Conservation (phyloP, 1,140 invertebrate species). For the Leptinotarsa undecemlineata region DNA sequence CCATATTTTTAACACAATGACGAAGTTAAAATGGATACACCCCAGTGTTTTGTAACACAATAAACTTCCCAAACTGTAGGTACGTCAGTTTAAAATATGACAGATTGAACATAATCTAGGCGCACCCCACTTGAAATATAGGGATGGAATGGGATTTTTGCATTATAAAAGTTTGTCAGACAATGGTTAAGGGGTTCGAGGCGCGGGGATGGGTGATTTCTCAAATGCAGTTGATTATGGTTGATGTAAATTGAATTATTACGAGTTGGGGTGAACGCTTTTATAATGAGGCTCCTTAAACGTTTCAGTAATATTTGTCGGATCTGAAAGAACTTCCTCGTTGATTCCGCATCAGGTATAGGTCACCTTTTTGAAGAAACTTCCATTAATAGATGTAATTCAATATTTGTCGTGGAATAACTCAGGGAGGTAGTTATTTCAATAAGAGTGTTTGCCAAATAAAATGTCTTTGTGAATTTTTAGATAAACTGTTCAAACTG, state of each 20-base stretch:
- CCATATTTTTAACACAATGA: slow-evolving; percentile 30
- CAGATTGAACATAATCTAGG: slow-evolving; percentile 29
- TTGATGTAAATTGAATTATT: slow-evolving; percentile 20
- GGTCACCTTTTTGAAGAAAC: no score
- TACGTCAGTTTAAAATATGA: slow-evolving; percentile 35
- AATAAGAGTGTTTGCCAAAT: no score
- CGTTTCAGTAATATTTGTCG: background rate
- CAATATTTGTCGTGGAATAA: no score
- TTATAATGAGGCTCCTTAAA: background rate
- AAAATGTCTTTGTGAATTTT: no score
- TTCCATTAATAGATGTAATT: no score
- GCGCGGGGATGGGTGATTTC: background rate
- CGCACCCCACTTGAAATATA: slow-evolving; percentile 15
- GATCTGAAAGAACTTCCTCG: no score
- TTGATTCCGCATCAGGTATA: no score
- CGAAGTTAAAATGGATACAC: slow-evolving; percentile 30
- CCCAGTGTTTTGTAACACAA: slow-evolving; percentile 39
- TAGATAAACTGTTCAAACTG: no score
- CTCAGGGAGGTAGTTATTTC: no score
- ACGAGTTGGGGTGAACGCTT: slow-evolving; percentile 9
- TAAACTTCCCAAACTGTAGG: slow-evolving; percentile 36
- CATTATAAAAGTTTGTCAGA: slow-evolving; percentile 22
- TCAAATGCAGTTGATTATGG: slow-evolving; percentile 18
- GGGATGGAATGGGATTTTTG: slow-evolving; percentile 20
- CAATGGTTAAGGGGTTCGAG: slow-evolving; percentile 10